These are phyloP conservation scores for Tragopan temminckii DNA, from an alignment of 2,797 vertebrate genomes.

Conservation along the genomic window DNA sequence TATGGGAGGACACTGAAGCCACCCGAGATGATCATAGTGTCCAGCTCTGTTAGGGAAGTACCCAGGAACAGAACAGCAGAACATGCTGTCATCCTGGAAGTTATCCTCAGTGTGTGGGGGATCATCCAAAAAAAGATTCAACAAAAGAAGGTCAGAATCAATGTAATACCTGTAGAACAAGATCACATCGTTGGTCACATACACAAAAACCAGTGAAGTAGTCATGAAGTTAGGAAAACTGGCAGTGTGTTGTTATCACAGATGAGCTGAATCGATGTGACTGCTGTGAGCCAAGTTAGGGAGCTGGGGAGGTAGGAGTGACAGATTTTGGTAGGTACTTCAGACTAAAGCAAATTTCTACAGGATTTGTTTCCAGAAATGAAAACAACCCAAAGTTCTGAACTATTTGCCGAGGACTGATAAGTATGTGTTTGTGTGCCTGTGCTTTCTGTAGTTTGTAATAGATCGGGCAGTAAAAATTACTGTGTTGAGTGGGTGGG, in stretches of 20 bases:
- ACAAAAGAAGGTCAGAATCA: neutral
- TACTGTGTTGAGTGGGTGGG: neutral
- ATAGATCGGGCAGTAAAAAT: neutral
- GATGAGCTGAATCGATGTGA: neutral
- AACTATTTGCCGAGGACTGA: neutral
- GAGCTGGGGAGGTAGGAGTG: neutral
- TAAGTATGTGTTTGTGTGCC: accelerated
- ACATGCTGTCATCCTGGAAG: neutral
- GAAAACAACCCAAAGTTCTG: neutral
- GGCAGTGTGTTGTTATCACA: neutral
- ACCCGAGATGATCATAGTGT: neutral
- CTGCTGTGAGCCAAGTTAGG: neutral
- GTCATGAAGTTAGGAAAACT: neutral
- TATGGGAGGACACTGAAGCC: neutral
- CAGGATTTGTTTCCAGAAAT: neutral
- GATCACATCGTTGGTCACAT: neutral
- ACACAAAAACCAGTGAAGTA: neutral
- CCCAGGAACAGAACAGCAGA: neutral
- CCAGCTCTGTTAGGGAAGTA: neutral
- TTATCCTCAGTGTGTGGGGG: neutral
- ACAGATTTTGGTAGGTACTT: neutral
- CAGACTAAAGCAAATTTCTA: neutral
- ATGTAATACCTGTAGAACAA: neutral
- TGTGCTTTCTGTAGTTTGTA: neutral
- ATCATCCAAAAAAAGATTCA: neutral